Evolutionary conservation across 2,888 invertebrate species (phyloP).

Genomic region (Rhagium mordax): DNA sequence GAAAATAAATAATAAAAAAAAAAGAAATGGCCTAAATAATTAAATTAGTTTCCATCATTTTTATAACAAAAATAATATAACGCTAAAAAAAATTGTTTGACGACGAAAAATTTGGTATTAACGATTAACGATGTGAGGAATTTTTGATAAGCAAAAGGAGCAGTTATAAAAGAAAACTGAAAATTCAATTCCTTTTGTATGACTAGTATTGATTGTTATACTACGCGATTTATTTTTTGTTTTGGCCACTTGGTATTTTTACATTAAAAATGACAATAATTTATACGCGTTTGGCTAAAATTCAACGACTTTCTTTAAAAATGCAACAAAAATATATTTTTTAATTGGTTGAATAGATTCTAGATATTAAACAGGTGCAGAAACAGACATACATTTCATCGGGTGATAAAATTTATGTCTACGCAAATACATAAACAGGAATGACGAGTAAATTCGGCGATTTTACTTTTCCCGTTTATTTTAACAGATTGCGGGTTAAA

Average conservation of each 20-base stretch:
- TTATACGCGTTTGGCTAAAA: not conserved
- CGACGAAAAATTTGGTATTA: no score
- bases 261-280: not conserved
- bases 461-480: conserved; percentile 31
- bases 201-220: no score
- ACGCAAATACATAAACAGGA: conserved; percentile 20
- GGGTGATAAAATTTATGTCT: conserved; percentile 25
- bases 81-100: no score
- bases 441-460: conserved; percentile 14
- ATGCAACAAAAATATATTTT: not conserved
- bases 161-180: no score
- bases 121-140: no score
- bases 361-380: conserved; percentile 14
- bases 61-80: no score
- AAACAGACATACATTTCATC: conserved; percentile 12
- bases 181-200: no score
- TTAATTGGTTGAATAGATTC: not conserved
- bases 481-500: conserved; percentile 31
- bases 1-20: no score
- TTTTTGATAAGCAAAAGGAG: no score
- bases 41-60: no score
- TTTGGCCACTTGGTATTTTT: not conserved
- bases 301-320: not conserved
- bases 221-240: no score
- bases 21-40: no score